phyloP scores from a whole-genome alignment of 2,113 vertebrate genomes.

The Oceanodroma tethys region DNA sequence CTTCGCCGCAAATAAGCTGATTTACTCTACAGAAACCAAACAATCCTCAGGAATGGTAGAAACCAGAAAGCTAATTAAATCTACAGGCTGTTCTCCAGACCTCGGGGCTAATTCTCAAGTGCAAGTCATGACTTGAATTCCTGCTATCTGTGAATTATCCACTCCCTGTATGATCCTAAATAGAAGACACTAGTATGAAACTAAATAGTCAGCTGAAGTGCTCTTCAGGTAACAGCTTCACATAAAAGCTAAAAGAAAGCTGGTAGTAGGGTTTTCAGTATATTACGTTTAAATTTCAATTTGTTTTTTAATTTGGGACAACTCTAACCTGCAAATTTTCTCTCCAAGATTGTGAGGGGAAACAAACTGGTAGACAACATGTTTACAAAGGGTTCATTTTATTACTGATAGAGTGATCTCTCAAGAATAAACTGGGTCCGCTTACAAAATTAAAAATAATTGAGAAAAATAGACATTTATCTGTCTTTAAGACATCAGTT shows the following conservation, averaged over 20 bases:
- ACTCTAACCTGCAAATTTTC: background rate
- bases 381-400: background rate
- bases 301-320: background rate
- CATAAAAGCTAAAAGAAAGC: background rate
- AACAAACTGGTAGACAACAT: background rate
- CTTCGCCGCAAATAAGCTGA: background rate
- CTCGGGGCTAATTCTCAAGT: background rate
- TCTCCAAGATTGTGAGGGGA: background rate
- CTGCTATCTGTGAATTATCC: background rate
- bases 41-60: background rate
- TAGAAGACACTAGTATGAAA: background rate
- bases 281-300: background rate
- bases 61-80: background rate
- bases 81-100: background rate
- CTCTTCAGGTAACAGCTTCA: background rate
- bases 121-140: background rate
- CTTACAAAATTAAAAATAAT: background rate
- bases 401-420: too few species aligned
- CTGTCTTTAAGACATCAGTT: background rate
- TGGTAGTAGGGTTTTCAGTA: background rate
- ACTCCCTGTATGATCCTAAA: background rate
- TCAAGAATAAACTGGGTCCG: background rate
- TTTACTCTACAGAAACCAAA: background rate
- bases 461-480: background rate
- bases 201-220: background rate